Evolutionary conservation across 2,888 invertebrate species (phyloP), one percentile per base, ranked within the genome.

Genomic region (Pachydiplax longipennis): DNA sequence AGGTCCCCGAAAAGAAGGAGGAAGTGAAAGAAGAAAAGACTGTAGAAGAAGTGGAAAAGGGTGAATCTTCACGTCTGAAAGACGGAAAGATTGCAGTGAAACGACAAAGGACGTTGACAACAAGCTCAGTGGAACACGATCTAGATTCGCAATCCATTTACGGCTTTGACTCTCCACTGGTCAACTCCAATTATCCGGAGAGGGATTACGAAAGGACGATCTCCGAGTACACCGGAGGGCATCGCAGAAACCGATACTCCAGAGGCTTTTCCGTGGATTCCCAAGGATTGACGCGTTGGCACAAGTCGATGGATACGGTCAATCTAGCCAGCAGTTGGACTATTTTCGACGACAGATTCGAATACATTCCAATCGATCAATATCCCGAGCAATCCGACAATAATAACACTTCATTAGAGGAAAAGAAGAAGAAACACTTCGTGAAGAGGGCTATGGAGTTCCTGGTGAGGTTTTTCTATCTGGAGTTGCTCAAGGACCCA

Each of bases 401-500:
- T n/a, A 53, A 80, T 1, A n/a, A 22, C 13, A 80, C 37, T n/a
- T n/a, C n/a, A 0, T 3, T 3, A 18, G 22, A 15, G 4, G 22
- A 15, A 10, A 44, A 12, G 4, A 31, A 61, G 40, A 35, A 90
- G 35, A 31, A 37, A 2, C 31, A 44, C 37, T 22, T 61, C 3
- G 2, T 82, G 35, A 80, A 83, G 87, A 90, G 48, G 35, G 80
- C 40, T 22, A 31, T 58, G 37, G 15, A 95, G 92, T 96, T 96
- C 93, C 92, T 96, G 31, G 94, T 95, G 0, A 93, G 94, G 31
- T 95, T 96, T 91, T 96, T 96, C 92, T 97, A 96, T 93, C 93
- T 97, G 90, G 95, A 95, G 80, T 94, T 97, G 81, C 93, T 97
- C n/a, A 95, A 94, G 91, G 97, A 97, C 93, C 95, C 96, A 40